A percentile compares a stretch with the other conserved stretches of the same genome.
Conservation (phyloP, 2,888 invertebrate genomes). For the Watsonalla cultraria region DNA sequence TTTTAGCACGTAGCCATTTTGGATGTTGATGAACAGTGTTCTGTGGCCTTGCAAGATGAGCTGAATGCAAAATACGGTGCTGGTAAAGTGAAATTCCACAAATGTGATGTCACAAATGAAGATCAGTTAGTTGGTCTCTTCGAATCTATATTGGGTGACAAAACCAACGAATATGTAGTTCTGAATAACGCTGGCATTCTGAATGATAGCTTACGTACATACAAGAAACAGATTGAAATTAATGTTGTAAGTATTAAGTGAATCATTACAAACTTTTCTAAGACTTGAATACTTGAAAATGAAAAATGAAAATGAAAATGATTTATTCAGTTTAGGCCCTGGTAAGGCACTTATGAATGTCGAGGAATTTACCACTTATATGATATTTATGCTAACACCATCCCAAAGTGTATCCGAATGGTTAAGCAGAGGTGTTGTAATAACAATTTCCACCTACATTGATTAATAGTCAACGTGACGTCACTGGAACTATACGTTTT, state of each 20-base stretch:
- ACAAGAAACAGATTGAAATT: conserved; percentile 8
- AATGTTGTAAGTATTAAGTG: conserved; percentile 9
- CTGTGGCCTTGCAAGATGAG: conserved; percentile 31
- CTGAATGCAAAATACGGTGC: conserved; percentile 32
- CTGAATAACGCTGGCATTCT: conserved; percentile 27
- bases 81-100: conserved; percentile 34
- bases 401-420: too few relatives aligned
- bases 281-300: too few relatives aligned
- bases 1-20: conserved; percentile 36
- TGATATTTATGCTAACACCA: too few relatives aligned
- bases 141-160: conserved; percentile 11
- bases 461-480: too few relatives aligned
- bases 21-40: conserved; percentile 31
- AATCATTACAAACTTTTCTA: neutral
- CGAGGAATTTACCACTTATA: too few relatives aligned
- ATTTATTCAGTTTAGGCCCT: too few relatives aligned
- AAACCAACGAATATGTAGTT: conserved; percentile 26
- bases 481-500: too few relatives aligned
- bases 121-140: conserved; percentile 21
- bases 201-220: conserved; percentile 8
- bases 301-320: too few relatives aligned
- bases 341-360: too few relatives aligned
- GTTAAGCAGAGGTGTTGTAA: too few relatives aligned
- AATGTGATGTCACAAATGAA: conserved; percentile 40
- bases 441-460: too few relatives aligned